Evolutionary conservation across 2,888 invertebrate genomes (phyloP).

Genomic region (Cosmia pyralina): DNA sequence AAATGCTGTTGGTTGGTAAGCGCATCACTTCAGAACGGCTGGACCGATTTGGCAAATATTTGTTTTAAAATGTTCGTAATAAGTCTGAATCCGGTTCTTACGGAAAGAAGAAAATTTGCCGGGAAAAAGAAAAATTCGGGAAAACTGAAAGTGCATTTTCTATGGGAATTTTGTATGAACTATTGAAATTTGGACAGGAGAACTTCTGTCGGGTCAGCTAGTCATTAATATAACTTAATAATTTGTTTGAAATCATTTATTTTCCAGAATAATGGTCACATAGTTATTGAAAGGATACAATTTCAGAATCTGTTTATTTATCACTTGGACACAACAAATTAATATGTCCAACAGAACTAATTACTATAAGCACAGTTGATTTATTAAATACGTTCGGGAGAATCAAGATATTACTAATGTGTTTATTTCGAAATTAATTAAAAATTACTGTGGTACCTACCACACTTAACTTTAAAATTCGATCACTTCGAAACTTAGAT

Average conservation of each 20-base stretch:
- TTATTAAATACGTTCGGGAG: conserved; percentile 10
- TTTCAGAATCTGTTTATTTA: conserved; percentile 24
- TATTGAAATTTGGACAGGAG: no score
- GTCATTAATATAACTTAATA: no score
- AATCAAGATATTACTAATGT: neutral
- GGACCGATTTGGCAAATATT: no score
- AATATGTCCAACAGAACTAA: conserved; percentile 7
- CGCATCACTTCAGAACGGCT: no score
- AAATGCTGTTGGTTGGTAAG: no score
- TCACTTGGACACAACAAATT: conserved; percentile 17
- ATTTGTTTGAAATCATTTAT: neutral
- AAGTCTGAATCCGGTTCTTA: no score
- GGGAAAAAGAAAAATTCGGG: no score
- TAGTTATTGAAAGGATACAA: neutral
- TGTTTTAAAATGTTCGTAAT: no score
- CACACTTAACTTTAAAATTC: conserved; percentile 6
- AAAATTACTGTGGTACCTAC: neutral
- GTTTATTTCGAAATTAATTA: neutral
- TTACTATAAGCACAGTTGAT: conserved; percentile 7
- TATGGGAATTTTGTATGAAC: no score
- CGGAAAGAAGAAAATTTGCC: no score
- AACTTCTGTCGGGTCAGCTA: no score
- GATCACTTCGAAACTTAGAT: conserved; percentile 10
- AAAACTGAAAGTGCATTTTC: no score
- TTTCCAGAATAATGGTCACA: neutral